Percentiles rank a stretch among this genome's conserved stretches.
Evolutionary conservation across 2,888 invertebrate species (phyloP).

Genomic region (Cinara cedri): DNA sequence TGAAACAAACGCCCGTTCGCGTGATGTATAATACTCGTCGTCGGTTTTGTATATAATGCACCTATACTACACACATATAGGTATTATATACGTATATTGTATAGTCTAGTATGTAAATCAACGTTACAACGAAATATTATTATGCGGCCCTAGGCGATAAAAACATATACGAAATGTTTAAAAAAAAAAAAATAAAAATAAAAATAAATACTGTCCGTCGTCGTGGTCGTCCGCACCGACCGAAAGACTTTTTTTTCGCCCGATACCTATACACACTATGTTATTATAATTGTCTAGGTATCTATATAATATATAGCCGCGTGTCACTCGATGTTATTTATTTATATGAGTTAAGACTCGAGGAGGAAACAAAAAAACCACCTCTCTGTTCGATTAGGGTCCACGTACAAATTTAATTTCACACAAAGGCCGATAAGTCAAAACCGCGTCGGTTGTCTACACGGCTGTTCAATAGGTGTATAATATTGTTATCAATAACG

Average conservation of each 20-base stretch:
- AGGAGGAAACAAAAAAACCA: too few relatives aligned
- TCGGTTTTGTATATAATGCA: too few relatives aligned
- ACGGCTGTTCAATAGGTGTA: too few relatives aligned
- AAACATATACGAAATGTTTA: not conserved
- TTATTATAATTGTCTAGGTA: too few relatives aligned
- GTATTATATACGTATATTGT: not conserved
- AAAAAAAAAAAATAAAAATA: not conserved
- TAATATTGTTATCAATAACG: too few relatives aligned
- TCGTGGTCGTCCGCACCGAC: not conserved
- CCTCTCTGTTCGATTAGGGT: too few relatives aligned
- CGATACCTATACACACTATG: not conserved
- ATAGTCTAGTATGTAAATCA: constrained; percentile 28
- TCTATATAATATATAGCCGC: not conserved
- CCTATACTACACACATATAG: too few relatives aligned
- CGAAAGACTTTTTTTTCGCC: too few relatives aligned
- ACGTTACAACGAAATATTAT: constrained; percentile 23
- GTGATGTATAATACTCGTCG: constrained; percentile 18
- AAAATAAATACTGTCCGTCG: not conserved
- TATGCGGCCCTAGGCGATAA: not conserved
- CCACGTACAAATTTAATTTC: too few relatives aligned
- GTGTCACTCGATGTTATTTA: constrained; percentile 2
- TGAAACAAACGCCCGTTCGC: constrained; percentile 23
- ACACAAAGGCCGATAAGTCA: too few relatives aligned
- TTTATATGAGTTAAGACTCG: too few relatives aligned
- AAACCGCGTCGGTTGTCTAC: too few relatives aligned